These are phyloP conservation scores for Lerema accius DNA, from an alignment of 1,140 invertebrate genomes.

Conservation along the genomic window DNA sequence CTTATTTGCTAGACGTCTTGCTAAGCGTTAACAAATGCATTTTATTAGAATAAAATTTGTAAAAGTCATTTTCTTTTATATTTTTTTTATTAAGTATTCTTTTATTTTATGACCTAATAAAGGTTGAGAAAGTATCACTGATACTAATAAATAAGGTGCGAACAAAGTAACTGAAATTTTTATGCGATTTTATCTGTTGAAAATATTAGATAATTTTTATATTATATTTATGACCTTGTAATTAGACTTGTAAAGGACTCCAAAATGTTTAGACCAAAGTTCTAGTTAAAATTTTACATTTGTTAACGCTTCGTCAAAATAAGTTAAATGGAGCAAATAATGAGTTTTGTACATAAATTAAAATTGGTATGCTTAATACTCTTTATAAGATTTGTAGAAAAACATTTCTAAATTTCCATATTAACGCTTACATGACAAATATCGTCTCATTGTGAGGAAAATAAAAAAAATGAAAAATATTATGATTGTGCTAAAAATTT, in stretches of 20 bases:
- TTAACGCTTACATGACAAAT: slow-evolving; percentile 52
- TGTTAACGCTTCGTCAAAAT: slow-evolving; percentile 29
- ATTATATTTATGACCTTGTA: too few relatives aligned
- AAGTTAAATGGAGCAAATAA: slow-evolving; percentile 51
- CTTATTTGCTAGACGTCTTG: slow-evolving; percentile 58
- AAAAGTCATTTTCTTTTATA: background rate
- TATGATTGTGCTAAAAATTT: too few relatives aligned
- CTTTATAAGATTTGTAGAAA: slow-evolving; percentile 65
- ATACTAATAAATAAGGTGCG: too few relatives aligned
- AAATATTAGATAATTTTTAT: too few relatives aligned
- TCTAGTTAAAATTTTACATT: slow-evolving; percentile 18
- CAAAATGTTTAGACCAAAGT: slow-evolving; percentile 28
- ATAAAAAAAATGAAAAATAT: slow-evolving; percentile 36
- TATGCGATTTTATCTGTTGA: too few relatives aligned
- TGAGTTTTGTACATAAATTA: slow-evolving; percentile 80
- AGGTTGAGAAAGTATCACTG: too few relatives aligned
- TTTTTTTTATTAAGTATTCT: too few relatives aligned
- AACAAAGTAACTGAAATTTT: too few relatives aligned
- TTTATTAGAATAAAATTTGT: slow-evolving; percentile 21
- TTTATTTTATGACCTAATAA: too few relatives aligned
- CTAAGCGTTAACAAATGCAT: slow-evolving; percentile 28
- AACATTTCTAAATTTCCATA: slow-evolving; percentile 73
- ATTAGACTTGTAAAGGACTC: background rate
- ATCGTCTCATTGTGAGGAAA: slow-evolving; percentile 45
- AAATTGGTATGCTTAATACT: slow-evolving; percentile 78